phyloP scores from a whole-genome alignment of 2,797 vertebrate genomes.

The Bovichtus diacanthus region DNA sequence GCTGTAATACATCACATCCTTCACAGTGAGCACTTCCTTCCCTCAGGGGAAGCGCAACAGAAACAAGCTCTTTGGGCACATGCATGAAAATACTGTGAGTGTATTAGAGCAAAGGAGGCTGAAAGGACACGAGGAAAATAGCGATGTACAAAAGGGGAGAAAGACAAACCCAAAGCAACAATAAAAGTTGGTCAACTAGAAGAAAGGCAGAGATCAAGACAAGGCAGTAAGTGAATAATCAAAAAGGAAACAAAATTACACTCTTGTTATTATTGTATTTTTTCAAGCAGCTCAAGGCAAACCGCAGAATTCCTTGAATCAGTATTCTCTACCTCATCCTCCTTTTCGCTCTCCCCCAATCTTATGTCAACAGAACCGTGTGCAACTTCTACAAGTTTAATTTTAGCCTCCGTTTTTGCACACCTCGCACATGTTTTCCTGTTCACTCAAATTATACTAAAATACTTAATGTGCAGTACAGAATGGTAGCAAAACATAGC shows the following conservation, averaged over 20 bases:
- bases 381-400: neutral
- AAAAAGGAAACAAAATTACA: neutral
- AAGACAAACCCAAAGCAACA: neutral
- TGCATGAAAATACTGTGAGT: conserved; percentile 2
- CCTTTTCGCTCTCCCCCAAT: too few relatives aligned
- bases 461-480: neutral
- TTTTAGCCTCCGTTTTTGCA: neutral
- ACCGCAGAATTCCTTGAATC: neutral
- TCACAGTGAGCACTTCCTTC: neutral
- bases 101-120: neutral
- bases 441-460: neutral
- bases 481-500: neutral
- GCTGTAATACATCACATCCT: conserved; percentile 11
- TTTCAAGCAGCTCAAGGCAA: conserved; percentile 17
- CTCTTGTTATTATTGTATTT: neutral
- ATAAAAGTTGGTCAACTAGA: neutral
- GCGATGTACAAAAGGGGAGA: neutral
- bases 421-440: neutral
- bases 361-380: neutral
- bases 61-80: conserved; percentile 8
- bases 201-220: neutral
- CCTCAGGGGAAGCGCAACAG: neutral
- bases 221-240: neutral
- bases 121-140: neutral
- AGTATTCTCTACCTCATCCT: neutral